Percentiles rank a stretch among this genome's conserved stretches.
phyloP scores from a whole-genome alignment of 1,140 invertebrate species.

The Magallana ariakensis region DNA sequence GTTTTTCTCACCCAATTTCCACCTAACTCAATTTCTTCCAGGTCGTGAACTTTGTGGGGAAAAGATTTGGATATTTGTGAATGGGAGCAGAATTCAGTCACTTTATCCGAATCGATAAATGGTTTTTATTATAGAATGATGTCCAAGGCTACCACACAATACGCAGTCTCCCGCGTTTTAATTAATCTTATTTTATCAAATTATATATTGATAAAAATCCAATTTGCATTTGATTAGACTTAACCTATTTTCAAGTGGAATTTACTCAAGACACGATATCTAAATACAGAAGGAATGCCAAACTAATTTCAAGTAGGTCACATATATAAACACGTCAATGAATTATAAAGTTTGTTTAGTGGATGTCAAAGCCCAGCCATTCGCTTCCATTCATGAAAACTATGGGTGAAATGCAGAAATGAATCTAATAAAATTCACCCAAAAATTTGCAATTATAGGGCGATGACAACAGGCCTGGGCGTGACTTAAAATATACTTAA shows the following conservation, averaged over 20 bases:
- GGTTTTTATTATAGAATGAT: neutral
- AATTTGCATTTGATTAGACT: constrained; percentile 29
- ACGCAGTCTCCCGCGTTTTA: neutral
- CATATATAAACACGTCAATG: neutral
- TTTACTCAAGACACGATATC: neutral
- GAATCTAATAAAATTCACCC: too few relatives aligned
- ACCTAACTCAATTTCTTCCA: neutral
- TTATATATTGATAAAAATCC: neutral
- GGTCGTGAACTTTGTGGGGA: constrained; percentile 6
- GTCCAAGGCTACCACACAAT: neutral
- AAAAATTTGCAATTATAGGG: too few relatives aligned
- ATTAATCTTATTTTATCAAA: constrained; percentile 29
- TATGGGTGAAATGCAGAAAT: neutral
- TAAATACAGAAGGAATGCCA: neutral
- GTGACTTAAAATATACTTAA: too few relatives aligned
- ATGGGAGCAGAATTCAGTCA: neutral
- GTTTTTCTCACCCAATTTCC: neutral
- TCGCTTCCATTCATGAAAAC: neutral
- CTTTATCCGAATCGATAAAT: constrained; percentile 14
- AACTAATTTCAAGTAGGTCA: neutral
- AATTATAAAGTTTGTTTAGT: neutral
- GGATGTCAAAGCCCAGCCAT: neutral
- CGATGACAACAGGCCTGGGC: too few relatives aligned
- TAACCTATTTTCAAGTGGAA: neutral
- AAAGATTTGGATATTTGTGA: neutral